These are phyloP conservation scores for Danio jaintianensis DNA, from an alignment of 2,797 vertebrate species.

Conservation along the genomic window DNA sequence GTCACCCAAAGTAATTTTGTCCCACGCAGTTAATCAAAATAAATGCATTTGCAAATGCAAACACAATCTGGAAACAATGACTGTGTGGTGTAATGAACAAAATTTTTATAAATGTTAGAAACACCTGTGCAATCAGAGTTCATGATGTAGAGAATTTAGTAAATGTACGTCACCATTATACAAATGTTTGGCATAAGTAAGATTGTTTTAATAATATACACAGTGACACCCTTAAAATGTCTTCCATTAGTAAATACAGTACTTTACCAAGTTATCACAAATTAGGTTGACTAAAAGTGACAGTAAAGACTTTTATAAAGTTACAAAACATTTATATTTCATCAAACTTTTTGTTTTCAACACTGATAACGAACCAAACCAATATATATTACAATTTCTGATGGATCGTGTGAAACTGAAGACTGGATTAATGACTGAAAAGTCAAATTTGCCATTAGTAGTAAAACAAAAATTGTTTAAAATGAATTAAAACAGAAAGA, in stretches of 20 bases:
- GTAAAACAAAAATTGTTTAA: too few species aligned
- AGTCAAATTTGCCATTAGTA: not conserved
- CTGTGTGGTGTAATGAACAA: not conserved
- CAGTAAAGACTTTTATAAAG: not conserved
- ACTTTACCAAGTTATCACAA: too few species aligned
- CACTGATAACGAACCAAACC: too few species aligned
- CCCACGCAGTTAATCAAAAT: not conserved
- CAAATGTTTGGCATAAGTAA: not conserved
- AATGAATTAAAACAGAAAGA: too few species aligned
- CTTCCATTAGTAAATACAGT: too few species aligned
- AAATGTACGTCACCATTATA: too few species aligned
- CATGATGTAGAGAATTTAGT: not conserved
- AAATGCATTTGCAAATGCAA: not conserved
- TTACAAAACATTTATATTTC: not conserved
- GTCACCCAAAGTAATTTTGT: not conserved
- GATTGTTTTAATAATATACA: not conserved
- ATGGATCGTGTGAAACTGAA: too few species aligned
- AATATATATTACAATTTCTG: not conserved
- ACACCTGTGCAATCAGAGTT: not conserved
- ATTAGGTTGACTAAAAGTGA: too few species aligned
- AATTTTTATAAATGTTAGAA: slow-evolving; percentile 6
- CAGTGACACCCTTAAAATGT: not conserved
- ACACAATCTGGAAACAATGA: not conserved
- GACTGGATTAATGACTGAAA: not conserved
- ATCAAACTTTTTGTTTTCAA: not conserved